These are phyloP conservation scores for Pseudonaja textilis DNA, from an alignment of 2,113 vertebrate species.

Conservation along the genomic window DNA sequence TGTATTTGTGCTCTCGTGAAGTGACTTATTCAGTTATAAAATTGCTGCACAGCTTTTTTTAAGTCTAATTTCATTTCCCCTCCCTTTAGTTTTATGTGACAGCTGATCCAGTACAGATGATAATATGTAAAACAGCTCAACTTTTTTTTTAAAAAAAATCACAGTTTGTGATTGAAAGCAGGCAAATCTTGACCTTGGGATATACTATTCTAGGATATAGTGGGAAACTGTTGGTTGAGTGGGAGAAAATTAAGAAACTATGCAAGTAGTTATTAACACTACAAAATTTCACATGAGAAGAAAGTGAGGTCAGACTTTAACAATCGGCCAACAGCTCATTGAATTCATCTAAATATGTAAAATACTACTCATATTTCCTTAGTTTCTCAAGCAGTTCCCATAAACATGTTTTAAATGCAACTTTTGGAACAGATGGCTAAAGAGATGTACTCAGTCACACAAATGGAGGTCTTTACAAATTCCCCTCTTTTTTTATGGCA, in stretches of 20 bases:
- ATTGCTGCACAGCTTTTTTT: background rate
- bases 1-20: background rate
- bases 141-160: background rate
- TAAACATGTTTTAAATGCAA: conserved; percentile 59
- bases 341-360: conserved; percentile 61
- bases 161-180: conserved; percentile 37
- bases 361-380: conserved; percentile 46
- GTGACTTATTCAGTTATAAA: background rate
- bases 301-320: conserved; percentile 20
- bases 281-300: conserved; percentile 39
- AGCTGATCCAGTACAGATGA: background rate
- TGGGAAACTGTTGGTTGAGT: background rate
- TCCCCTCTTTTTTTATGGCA: background rate
- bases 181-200: conserved; percentile 10
- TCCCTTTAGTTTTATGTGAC: background rate
- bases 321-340: conserved; percentile 29
- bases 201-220: conserved; percentile 1
- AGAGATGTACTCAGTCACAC: background rate
- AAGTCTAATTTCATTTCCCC: background rate
- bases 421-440: conserved; percentile 54
- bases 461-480: background rate
- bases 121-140: background rate
- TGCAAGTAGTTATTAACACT: background rate
- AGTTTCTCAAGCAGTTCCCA: conserved; percentile 50
- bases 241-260: background rate